Base-by-base conservation (phyloP, 2,888 invertebrate genomes). In the Ochropleura leucogaster region DNA sequence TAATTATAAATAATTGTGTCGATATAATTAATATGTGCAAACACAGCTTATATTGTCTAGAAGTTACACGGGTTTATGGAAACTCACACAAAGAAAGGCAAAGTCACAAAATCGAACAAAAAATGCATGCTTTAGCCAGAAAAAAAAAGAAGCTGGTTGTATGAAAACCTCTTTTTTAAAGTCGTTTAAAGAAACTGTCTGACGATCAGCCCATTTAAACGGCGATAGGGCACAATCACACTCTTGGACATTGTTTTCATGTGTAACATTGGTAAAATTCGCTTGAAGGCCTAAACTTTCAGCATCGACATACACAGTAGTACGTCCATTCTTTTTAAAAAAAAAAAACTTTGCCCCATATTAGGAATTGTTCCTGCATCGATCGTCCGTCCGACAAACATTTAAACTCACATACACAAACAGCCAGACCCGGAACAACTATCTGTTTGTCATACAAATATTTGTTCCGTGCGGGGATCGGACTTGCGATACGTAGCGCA, bases 1-100 rank as follows among this genome's bases (percentile, higher is more conserved):
- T 77, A 60, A 60, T 68, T 77, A 51, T 83, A 78, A 86, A 79
- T 77, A 68, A 72, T 79, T 74, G 79, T 82, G 79, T 76, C 18
- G 42, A 66, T 82, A 62, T 53, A 46, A 65, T 49, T 53, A 60
- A 69, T 53, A 72, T 55, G 86, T 86, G 85, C 82, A 69, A 69
- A 82, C 72, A 79, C 71, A 73, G 49, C 16, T 46, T 69, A 73
- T 42, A n/a, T 49, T 67, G 14, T 60, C 64, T 75, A 81, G 5
- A 42, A 66, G 3, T 60, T 53, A 68, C 40, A 55, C n/a, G 14
- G 12, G 51, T n/a, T 47, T 74, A 4, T 83, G 44, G 2, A 8
- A 59, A 64, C 59, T 79, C n/a, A 51, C 51, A 70, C 49, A 80
- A 80, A 84, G 68, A 64, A 80, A 57, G 14, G 12, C 47, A 47